phyloP scores from a whole-genome alignment of 2,888 invertebrate genomes.

The Dascillus cervinus region DNA sequence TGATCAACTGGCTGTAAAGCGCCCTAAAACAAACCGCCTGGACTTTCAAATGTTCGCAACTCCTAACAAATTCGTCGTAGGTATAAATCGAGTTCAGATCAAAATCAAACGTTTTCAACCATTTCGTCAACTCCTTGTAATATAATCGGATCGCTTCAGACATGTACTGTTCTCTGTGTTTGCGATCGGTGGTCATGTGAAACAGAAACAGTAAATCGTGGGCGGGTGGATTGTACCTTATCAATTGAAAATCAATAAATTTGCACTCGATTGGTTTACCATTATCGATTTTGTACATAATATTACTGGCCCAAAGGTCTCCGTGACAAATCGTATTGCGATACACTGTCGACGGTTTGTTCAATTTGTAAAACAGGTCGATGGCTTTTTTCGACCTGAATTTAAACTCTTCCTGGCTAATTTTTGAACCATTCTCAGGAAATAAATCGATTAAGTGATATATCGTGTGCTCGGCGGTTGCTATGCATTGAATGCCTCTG shows the following conservation, averaged over 20 bases:
- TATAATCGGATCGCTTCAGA: conserved; percentile 19
- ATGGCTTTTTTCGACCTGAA: conserved; percentile 8
- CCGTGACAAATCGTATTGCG: neutral
- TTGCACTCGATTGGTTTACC: neutral
- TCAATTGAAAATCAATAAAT: neutral
- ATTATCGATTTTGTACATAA: neutral
- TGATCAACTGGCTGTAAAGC: conserved; percentile 14
- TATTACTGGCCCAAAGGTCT: neutral
- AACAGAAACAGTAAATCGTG: conserved; percentile 36
- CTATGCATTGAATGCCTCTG: neutral
- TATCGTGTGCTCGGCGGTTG: neutral
- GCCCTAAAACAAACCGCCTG: conserved; percentile 16
- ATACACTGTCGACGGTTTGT: neutral
- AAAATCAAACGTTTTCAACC: conserved; percentile 18
- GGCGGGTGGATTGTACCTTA: conserved; percentile 6
- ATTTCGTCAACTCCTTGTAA: conserved; percentile 18
- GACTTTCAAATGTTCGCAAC: conserved; percentile 20
- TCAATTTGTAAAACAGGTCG: conserved; percentile 19
- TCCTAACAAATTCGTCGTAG: conserved; percentile 19
- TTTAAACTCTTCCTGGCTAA: conserved; percentile 1
- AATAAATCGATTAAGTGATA: conserved; percentile 1
- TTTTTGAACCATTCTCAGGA: neutral
- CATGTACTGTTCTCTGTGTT: conserved; percentile 17
- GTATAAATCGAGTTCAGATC: conserved; percentile 19
- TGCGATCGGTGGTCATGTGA: conserved; percentile 18